A percentile compares a stretch with the other conserved stretches of the same genome.
These are phyloP conservation scores for Sebastes fasciatus DNA, from an alignment of 2,113 vertebrate species.

Conservation along the genomic window DNA sequence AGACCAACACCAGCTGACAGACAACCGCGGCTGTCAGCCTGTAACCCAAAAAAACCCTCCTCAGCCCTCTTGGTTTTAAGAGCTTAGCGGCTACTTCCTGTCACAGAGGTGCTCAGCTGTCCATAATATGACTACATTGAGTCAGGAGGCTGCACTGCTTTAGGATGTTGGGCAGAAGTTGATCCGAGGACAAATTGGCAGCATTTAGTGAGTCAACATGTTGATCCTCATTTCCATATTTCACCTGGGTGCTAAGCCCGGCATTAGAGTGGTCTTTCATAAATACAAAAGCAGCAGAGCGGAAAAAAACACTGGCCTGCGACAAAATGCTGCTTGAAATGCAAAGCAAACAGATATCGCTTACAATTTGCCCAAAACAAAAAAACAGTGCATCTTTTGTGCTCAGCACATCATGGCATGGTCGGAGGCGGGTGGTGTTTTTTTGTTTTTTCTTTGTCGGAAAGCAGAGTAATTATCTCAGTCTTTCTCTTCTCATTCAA, in stretches of 20 bases:
- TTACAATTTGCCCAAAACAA: slow-evolving; percentile 52
- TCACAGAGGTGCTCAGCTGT: slow-evolving; percentile 56
- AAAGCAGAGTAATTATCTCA: slow-evolving; percentile 55
- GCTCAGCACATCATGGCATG: neutral
- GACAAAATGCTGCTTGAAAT: slow-evolving; percentile 53
- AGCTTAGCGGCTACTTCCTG: slow-evolving; percentile 56
- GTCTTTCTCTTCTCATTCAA: slow-evolving; percentile 49
- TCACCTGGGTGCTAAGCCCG: slow-evolving; percentile 50
- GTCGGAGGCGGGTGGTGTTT: neutral
- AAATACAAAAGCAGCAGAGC: slow-evolving; percentile 50
- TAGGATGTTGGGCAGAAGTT: slow-evolving; percentile 43
- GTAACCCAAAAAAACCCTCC: slow-evolving; percentile 37
- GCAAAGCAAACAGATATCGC: slow-evolving; percentile 58
- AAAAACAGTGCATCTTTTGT: slow-evolving; percentile 47
- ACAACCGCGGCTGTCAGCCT: slow-evolving; percentile 39
- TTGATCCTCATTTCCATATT: slow-evolving; percentile 71
- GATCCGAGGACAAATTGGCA: slow-evolving; percentile 46
- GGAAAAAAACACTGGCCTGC: slow-evolving; percentile 6
- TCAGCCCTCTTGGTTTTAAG: slow-evolving; percentile 47
- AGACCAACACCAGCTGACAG: slow-evolving; percentile 37
- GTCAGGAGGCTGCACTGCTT: slow-evolving; percentile 30
- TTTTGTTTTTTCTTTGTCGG: neutral
- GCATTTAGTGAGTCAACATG: slow-evolving; percentile 61
- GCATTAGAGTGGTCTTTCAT: slow-evolving; percentile 33
- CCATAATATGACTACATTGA: slow-evolving; percentile 35